Evolutionary conservation across 2,888 invertebrate species (phyloP).

Genomic region (Sepioteuthis lessoniana): DNA sequence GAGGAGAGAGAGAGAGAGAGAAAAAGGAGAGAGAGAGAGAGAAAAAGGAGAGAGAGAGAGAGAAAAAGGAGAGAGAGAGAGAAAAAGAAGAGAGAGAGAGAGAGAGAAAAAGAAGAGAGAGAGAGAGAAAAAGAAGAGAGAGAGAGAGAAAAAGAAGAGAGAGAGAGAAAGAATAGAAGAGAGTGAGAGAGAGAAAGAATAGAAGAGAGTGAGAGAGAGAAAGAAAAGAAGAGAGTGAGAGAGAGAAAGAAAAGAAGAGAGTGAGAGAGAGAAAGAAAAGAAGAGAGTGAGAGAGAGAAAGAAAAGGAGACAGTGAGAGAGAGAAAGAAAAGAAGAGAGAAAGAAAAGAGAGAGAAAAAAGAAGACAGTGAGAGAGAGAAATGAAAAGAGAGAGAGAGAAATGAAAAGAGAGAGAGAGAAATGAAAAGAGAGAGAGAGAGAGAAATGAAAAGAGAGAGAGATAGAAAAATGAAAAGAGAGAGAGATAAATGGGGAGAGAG

Average conservation of each 20-base stretch:
- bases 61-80: not conserved
- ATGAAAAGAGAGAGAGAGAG: too few species aligned
- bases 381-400: not conserved
- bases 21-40: rapidly evolving
- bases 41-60: rapidly evolving
- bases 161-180: not conserved
- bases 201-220: not conserved
- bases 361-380: not conserved
- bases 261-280: not conserved
- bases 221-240: not conserved
- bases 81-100: not conserved
- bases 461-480: too few species aligned
- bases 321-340: not conserved
- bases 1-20: rapidly evolving
- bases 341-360: too few species aligned
- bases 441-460: too few species aligned
- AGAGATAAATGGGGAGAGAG: too few species aligned
- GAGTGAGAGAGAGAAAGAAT: not conserved
- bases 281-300: not conserved
- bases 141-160: not conserved
- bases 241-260: not conserved
- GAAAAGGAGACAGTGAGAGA: not conserved
- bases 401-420: too few species aligned
- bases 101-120: not conserved
- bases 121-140: rapidly evolving